phyloP scores from a whole-genome alignment of 2,888 invertebrate species.

The Lasioglossum morio region DNA sequence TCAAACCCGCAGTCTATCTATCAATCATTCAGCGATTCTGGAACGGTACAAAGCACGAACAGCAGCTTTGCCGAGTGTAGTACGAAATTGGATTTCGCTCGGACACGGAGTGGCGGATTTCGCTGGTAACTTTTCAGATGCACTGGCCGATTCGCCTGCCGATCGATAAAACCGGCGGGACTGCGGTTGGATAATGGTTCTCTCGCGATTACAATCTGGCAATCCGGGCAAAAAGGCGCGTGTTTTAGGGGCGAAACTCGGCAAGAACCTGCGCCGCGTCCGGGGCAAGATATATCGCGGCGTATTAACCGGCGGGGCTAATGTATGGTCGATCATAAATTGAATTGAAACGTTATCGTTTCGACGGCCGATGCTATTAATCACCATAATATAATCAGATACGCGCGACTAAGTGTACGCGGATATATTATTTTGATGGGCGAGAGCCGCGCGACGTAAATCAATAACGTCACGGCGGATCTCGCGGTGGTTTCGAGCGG shows the following conservation, averaged over 20 bases:
- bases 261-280: background rate
- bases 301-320: conserved; percentile 46
- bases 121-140: background rate
- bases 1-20: background rate
- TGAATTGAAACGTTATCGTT: conserved; percentile 65
- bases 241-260: conserved; percentile 33
- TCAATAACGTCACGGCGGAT: conserved; percentile 41
- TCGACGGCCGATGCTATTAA: conserved; percentile 52
- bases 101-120: background rate
- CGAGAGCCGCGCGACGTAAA: conserved; percentile 36
- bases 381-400: conserved; percentile 60
- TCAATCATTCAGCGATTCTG: background rate
- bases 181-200: background rate
- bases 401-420: conserved; percentile 51
- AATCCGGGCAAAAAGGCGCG: background rate
- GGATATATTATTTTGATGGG: conserved; percentile 47
- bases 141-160: background rate
- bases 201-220: conserved; percentile 7
- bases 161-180: background rate
- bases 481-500: background rate
- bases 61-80: background rate
- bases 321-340: conserved; percentile 60
- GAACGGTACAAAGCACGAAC: background rate
- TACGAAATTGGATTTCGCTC: background rate
- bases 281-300: conserved; percentile 39